These are phyloP conservation scores for Rhinogobius similis DNA, from an alignment of 2,113 vertebrate species.

Conservation along the genomic window DNA sequence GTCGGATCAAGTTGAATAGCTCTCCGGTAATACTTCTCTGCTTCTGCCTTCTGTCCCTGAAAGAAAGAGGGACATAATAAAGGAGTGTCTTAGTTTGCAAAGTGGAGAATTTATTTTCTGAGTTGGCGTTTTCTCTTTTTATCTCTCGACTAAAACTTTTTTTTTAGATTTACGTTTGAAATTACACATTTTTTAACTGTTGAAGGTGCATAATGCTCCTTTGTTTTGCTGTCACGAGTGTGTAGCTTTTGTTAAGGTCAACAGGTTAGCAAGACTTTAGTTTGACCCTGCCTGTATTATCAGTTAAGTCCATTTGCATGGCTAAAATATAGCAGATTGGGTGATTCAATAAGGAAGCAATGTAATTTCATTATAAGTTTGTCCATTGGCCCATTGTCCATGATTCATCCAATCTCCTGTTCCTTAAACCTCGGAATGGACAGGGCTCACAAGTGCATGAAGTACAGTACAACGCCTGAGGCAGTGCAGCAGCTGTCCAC, in stretches of 20 bases:
- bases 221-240: background rate
- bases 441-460: background rate
- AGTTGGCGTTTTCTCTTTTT: background rate
- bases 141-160: too few species aligned
- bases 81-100: background rate
- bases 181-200: background rate
- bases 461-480: conserved; percentile 15
- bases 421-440: conserved; percentile 26
- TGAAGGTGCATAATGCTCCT: background rate
- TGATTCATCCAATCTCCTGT: conserved; percentile 54
- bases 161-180: background rate
- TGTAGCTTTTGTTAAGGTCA: conserved; percentile 19
- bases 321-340: conserved; percentile 44
- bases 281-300: conserved; percentile 45
- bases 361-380: conserved; percentile 64
- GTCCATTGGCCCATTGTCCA: conserved; percentile 57
- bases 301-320: conserved; percentile 20
- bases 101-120: background rate
- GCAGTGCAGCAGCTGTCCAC: conserved; percentile 55
- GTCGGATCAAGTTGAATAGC: conserved; percentile 92
- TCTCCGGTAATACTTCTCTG: conserved; percentile 91
- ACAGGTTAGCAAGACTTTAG: conserved; percentile 24
- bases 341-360: conserved; percentile 71
- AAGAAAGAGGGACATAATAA: conserved; percentile 30
- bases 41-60: conserved; percentile 91